These are phyloP conservation scores for Yponomeuta cagnagella DNA, from an alignment of 2,888 invertebrate species.

Conservation along the genomic window DNA sequence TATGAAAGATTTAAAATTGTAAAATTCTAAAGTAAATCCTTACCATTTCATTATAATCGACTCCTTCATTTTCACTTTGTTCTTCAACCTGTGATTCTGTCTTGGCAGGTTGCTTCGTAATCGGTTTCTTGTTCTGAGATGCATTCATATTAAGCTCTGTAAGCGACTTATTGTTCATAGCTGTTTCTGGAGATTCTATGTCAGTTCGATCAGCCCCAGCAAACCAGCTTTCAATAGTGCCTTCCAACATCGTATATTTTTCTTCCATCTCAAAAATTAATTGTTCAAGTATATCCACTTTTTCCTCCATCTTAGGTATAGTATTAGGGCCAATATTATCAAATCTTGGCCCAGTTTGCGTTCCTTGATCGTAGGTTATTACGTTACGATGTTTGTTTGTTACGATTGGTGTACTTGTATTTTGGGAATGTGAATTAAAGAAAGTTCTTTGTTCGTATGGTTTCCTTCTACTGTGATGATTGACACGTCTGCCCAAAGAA, in stretches of 20 bases:
- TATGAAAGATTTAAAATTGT: no score
- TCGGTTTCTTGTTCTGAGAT: not conserved
- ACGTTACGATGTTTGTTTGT: not conserved
- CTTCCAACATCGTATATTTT: constrained; percentile 8
- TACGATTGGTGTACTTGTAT: constrained; percentile 1
- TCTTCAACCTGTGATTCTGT: constrained; percentile 5
- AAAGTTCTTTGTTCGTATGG: constrained; percentile 3
- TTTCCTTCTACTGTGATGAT: not conserved
- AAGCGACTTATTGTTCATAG: not conserved
- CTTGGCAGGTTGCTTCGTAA: not conserved
- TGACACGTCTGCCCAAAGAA: not conserved
- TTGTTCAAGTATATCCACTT: constrained; percentile 8
- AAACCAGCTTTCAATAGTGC: constrained; percentile 8
- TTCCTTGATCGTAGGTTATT: constrained; percentile 14
- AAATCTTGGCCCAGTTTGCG: constrained; percentile 3
- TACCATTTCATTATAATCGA: constrained; percentile 6
- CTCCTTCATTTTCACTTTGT: not conserved
- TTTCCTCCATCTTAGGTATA: constrained; percentile 2
- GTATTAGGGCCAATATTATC: not conserved
- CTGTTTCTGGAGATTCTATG: not conserved
- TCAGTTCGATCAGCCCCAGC: not conserved
- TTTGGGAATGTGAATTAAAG: not conserved
- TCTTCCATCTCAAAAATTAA: constrained; percentile 16
- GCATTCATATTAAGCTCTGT: not conserved
- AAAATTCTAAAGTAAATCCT: not conserved